These are phyloP conservation scores for Phocoena phocoena DNA, from an alignment of 2,113 vertebrate species.

Conservation along the genomic window DNA sequence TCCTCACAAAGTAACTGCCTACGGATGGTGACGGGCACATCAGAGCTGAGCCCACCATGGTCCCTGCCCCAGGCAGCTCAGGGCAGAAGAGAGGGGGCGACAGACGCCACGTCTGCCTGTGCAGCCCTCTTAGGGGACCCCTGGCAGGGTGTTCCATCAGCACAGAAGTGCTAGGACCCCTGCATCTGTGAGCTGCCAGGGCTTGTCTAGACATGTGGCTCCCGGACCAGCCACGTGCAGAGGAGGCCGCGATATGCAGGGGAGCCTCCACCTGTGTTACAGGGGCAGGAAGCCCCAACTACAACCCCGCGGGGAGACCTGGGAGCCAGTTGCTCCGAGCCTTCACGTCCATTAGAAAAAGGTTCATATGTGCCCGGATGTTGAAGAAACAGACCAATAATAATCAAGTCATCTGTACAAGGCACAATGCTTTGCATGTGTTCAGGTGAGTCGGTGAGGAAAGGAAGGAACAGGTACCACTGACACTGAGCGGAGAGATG, in stretches of 20 bases:
- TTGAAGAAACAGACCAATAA: neutral
- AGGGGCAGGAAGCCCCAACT: neutral
- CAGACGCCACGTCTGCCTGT: accelerated
- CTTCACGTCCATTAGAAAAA: neutral
- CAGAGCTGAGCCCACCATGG: neutral
- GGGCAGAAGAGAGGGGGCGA: accelerated
- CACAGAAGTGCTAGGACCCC: neutral
- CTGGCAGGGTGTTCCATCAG: neutral
- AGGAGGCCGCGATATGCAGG: accelerated
- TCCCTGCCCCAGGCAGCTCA: neutral
- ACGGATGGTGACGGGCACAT: too few relatives aligned
- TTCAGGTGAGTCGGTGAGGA: neutral
- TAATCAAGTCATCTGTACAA: accelerated
- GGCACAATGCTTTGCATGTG: neutral
- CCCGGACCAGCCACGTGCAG: neutral
- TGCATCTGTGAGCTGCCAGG: neutral
- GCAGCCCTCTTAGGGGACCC: too few relatives aligned
- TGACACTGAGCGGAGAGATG: accelerated
- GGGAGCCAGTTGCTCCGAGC: neutral
- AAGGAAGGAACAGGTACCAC: neutral
- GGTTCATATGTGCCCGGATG: too few relatives aligned
- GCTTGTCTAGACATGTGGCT: neutral
- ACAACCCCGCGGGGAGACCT: accelerated
- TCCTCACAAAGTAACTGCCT: accelerated
- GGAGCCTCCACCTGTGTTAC: accelerated